Evolutionary conservation across 37 sponge, comb jelly and placozoan genomes (phyloP).

Genomic region (Cliona cf. orientalis): DNA sequence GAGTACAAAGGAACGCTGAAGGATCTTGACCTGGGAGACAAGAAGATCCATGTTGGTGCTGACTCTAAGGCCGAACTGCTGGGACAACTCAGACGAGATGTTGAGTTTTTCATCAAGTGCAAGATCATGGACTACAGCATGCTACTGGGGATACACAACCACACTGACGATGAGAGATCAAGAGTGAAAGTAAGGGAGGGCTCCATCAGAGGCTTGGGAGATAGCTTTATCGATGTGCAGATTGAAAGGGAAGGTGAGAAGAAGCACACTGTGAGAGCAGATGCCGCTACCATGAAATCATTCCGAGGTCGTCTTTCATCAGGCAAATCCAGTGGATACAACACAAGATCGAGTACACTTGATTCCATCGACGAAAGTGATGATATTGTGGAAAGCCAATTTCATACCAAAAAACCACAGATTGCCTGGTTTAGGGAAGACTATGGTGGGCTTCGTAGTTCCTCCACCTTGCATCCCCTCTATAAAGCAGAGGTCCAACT

Average conservation of each 20-base stretch:
- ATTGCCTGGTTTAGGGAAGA: constrained; percentile 72
- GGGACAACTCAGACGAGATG: constrained; percentile 76
- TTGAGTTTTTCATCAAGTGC: constrained; percentile 55
- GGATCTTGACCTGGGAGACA: constrained; percentile 78
- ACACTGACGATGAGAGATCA: neutral
- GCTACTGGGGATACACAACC: constrained; percentile 79
- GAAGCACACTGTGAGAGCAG: neutral
- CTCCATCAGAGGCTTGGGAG: neutral
- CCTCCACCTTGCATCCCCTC: constrained; percentile 51
- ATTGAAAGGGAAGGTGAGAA: neutral
- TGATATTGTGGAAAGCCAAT: neutral
- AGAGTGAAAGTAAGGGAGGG: neutral
- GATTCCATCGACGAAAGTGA: no score
- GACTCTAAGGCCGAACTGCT: constrained; percentile 70
- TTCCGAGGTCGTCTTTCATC: neutral
- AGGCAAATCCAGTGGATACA: neutral
- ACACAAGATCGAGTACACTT: neutral
- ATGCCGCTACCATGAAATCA: neutral
- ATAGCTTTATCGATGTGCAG: constrained; percentile 18
- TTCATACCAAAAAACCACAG: constrained; percentile 1
- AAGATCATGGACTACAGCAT: constrained; percentile 93
- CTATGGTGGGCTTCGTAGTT: constrained; percentile 72
- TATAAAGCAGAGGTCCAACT: neutral
- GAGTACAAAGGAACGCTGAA: constrained; percentile 75
- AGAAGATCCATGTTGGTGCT: constrained; percentile 59